These are phyloP conservation scores for Microcebus murinus DNA, from an alignment of 2,113 vertebrate species.

Conservation along the genomic window DNA sequence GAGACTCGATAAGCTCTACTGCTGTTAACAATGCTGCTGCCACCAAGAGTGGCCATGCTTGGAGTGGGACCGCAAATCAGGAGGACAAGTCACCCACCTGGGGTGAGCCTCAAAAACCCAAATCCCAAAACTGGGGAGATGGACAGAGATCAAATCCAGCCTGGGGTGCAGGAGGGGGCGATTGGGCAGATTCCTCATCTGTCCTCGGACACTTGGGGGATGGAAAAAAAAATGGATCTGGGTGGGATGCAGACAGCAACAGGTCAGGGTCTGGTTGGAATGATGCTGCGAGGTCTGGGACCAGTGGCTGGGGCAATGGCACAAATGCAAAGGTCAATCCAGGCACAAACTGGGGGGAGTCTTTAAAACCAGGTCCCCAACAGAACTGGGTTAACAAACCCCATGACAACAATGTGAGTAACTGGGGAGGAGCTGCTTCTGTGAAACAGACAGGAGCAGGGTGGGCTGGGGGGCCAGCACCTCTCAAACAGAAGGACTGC, in stretches of 20 bases:
- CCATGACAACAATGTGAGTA: conserved; percentile 91
- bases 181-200: conserved; percentile 87
- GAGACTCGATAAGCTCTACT: conserved; percentile 90
- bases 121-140: conserved; percentile 93
- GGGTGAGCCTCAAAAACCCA: conserved; percentile 93
- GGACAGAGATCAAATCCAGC: conserved; percentile 91
- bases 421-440: conserved; percentile 95
- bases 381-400: conserved; percentile 94
- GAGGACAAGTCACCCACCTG: conserved; percentile 95
- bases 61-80: conserved; percentile 90
- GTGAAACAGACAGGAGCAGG: conserved; percentile 93
- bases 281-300: conserved; percentile 85
- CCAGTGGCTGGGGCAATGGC: conserved; percentile 88
- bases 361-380: conserved; percentile 88
- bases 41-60: conserved; percentile 93
- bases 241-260: conserved; percentile 89
- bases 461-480: conserved; percentile 90
- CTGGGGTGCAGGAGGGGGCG: conserved; percentile 90
- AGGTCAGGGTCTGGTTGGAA: conserved; percentile 88
- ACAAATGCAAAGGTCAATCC: conserved; percentile 87
- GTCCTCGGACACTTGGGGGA: conserved; percentile 89
- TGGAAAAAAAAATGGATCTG: conserved; percentile 92
- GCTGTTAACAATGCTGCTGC: conserved; percentile 87
- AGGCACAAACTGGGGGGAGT: conserved; percentile 93
- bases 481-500: conserved; percentile 90